Percentiles rank a stretch among this genome's conserved stretches.
phyloP scores from a whole-genome alignment of 2,888 invertebrate species.

The Napeogenes sylphis region DNA sequence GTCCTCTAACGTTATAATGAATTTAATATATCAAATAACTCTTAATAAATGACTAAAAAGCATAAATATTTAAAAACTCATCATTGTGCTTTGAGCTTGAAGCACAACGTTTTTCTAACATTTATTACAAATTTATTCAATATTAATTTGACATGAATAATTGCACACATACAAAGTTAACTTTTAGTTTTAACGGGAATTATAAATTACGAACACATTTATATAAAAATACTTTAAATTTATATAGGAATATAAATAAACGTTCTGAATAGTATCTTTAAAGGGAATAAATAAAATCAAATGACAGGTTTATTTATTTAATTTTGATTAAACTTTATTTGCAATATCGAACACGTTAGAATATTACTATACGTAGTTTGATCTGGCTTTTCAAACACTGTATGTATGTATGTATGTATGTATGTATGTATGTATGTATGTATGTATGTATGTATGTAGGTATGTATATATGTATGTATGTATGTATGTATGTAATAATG shows the following conservation, averaged over 20 bases:
- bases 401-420: too few relatives aligned
- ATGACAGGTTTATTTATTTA: neutral
- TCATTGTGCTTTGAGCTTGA: too few relatives aligned
- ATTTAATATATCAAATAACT: too few relatives aligned
- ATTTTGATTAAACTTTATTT: slow-evolving; percentile 1
- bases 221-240: slow-evolving; percentile 30
- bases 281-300: neutral
- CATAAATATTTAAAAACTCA: too few relatives aligned
- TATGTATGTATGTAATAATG: too few relatives aligned
- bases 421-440: too few relatives aligned
- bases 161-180: slow-evolving; percentile 39
- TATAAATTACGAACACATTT: slow-evolving; percentile 15
- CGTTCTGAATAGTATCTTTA: neutral
- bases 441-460: too few relatives aligned
- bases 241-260: slow-evolving; percentile 15
- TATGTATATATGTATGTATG: too few relatives aligned
- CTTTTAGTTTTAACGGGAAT: neutral
- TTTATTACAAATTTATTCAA: slow-evolving; percentile 22
- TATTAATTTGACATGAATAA: slow-evolving; percentile 66
- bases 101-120: neutral
- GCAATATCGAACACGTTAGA: neutral
- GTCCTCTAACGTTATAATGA: too few relatives aligned
- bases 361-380: neutral
- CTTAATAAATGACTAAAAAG: too few relatives aligned
- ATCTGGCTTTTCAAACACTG: too few relatives aligned